Evolutionary conservation across 2,888 invertebrate species (phyloP).

Genomic region (Chalcis sispes): DNA sequence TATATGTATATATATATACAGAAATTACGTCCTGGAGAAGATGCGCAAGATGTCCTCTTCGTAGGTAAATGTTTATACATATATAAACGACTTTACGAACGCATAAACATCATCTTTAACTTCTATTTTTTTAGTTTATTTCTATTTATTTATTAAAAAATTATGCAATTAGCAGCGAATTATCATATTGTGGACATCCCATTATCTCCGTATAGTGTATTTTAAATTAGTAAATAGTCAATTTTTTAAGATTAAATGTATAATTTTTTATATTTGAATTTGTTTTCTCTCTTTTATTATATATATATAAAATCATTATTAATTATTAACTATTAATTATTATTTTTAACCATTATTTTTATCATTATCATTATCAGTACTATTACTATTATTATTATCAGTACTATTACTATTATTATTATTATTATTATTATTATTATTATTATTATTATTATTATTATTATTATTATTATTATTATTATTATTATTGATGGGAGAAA

Average conservation of each 20-base stretch:
- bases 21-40: conserved; percentile 15
- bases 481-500: conserved; percentile 32
- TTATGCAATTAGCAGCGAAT: conserved; percentile 1
- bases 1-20: background rate
- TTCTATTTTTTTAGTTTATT: conserved; percentile 44
- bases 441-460: conserved; percentile 34
- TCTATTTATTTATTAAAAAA: conserved; percentile 53
- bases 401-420: conserved; percentile 4
- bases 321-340: conserved; percentile 25
- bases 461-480: conserved; percentile 29
- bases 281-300: conserved; percentile 42
- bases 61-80: conserved; percentile 24
- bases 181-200: conserved; percentile 34
- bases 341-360: conserved; percentile 26
- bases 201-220: conserved; percentile 34
- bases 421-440: conserved; percentile 25
- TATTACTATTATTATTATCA: conserved; percentile 14
- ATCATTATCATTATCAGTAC: too few relatives aligned
- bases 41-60: conserved; percentile 17
- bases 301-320: too few relatives aligned
- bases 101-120: conserved; percentile 15
- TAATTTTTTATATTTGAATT: conserved; percentile 46
- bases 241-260: conserved; percentile 38
- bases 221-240: conserved; percentile 46
- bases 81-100: background rate